phyloP scores from a whole-genome alignment of 1,140 invertebrate species.

The Arctopsyche grandis region DNA sequence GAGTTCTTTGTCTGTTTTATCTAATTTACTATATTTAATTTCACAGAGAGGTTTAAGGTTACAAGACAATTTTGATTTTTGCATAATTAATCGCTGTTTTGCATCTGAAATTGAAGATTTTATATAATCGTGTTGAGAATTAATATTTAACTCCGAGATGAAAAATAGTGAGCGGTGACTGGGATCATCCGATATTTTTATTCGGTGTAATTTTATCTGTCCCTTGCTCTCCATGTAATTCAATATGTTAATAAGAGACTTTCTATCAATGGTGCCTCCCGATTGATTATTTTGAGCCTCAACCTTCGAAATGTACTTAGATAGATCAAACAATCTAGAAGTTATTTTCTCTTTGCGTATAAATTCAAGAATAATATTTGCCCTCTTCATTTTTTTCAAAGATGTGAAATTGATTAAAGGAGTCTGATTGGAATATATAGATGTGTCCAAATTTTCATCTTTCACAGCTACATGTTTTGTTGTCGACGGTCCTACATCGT shows the following conservation, averaged over 20 bases:
- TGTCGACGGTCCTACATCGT: neutral
- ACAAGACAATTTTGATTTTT: conserved; percentile 8
- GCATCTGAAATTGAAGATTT: conserved; percentile 42
- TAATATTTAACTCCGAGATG: conserved; percentile 44
- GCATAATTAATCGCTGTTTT: conserved; percentile 31
- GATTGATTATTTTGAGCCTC: neutral
- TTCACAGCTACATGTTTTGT: neutral
- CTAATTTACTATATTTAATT: neutral
- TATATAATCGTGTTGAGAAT: conserved; percentile 30
- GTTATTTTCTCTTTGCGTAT: conserved; percentile 43
- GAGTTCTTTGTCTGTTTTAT: conserved; percentile 31
- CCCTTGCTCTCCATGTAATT: conserved; percentile 36
- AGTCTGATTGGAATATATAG: too few relatives aligned
- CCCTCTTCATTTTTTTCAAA: conserved; percentile 35
- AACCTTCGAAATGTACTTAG: conserved; percentile 27
- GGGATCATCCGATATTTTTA: conserved; percentile 24
- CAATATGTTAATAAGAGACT: conserved; percentile 39
- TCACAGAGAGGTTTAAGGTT: neutral
- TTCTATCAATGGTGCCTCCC: conserved; percentile 41
- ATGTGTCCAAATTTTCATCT: too few relatives aligned
- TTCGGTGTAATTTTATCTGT: conserved; percentile 28
- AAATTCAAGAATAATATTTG: conserved; percentile 41
- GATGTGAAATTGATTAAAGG: neutral
- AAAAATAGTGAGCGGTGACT: conserved; percentile 20
- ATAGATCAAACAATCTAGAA: conserved; percentile 26